These are phyloP conservation scores for Sisor rabdophorus DNA, from an alignment of 2,113 vertebrate genomes.

Conservation along the genomic window DNA sequence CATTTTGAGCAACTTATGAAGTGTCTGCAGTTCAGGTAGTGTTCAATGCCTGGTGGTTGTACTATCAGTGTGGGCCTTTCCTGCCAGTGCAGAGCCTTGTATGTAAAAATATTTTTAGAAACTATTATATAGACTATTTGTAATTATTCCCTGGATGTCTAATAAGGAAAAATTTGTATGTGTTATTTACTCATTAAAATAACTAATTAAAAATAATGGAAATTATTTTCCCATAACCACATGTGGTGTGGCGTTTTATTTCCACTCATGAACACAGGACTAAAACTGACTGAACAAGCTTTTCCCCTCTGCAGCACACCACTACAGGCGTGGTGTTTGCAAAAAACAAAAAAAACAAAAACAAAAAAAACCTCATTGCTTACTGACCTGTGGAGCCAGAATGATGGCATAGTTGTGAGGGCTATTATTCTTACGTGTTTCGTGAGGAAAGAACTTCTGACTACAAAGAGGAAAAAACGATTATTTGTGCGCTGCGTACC, in stretches of 20 bases:
- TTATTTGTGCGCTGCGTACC: neutral
- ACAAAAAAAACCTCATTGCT: neutral
- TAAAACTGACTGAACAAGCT: neutral
- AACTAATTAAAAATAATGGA: too few relatives aligned
- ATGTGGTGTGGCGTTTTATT: neutral
- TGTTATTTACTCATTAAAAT: neutral
- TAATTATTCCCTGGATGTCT: too few relatives aligned
- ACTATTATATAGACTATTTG: too few relatives aligned
- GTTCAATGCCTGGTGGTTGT: too few relatives aligned
- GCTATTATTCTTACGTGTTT: neutral
- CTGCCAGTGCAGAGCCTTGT: too few relatives aligned
- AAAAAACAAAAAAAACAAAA: neutral
- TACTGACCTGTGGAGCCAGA: constrained; percentile 14
- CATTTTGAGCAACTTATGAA: too few relatives aligned
- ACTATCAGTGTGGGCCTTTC: too few relatives aligned
- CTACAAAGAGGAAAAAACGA: neutral
- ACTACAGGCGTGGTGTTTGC: neutral
- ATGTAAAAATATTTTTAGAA: neutral
- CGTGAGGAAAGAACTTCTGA: neutral
- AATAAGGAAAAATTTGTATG: too few relatives aligned
- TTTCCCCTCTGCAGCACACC: neutral
- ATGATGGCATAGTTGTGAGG: constrained; percentile 13
- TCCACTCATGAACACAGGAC: neutral
- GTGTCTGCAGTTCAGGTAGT: too few relatives aligned
- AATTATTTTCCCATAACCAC: neutral